These are phyloP conservation scores for Dolichotis patagonum DNA, from an alignment of 2,113 vertebrate species.

Conservation along the genomic window DNA sequence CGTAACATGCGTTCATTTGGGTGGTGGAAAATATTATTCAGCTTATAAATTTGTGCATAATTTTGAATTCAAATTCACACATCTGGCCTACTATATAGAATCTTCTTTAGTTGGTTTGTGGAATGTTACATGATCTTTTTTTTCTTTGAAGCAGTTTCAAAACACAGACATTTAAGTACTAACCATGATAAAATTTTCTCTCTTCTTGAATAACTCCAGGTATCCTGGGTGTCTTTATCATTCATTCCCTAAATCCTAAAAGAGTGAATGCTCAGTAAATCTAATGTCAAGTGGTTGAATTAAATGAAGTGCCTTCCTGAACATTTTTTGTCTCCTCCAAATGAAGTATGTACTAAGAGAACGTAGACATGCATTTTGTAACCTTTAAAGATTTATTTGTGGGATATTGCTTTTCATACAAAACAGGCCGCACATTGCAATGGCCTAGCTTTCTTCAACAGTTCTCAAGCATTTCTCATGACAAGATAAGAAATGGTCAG, in stretches of 20 bases:
- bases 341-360: not conserved
- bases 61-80: not conserved
- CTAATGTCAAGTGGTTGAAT: not conserved
- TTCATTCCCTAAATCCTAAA: not conserved
- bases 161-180: not conserved
- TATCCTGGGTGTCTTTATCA: not conserved
- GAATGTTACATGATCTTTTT: not conserved
- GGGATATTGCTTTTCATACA: not conserved
- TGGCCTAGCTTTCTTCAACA: constrained; percentile 55
- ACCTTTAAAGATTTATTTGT: not conserved
- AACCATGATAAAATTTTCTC: not conserved
- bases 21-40: not conserved
- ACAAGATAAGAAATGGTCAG: not conserved
- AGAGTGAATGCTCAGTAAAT: not conserved
- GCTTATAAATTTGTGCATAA: not conserved
- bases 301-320: not conserved
- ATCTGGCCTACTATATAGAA: rapidly evolving
- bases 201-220: not conserved
- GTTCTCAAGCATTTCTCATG: not conserved
- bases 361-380: not conserved
- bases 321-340: not conserved
- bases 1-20: no score
- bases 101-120: not conserved
- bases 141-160: not conserved
- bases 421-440: not conserved